Conservation (phyloP, 1,140 invertebrate species). For the Chrysomallon squamiferum region DNA sequence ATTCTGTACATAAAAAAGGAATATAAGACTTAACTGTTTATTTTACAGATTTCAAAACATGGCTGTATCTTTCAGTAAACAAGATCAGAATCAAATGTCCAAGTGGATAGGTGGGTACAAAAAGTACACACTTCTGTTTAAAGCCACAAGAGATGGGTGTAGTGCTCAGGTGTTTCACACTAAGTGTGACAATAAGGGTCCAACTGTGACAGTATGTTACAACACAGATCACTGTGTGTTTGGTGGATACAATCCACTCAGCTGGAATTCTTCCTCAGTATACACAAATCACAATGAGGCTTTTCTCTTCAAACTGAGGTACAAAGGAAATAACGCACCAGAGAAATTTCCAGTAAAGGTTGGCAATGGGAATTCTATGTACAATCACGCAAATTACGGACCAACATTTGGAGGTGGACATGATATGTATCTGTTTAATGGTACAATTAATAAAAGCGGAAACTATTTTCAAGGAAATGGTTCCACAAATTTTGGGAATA, state of each 20-base stretch:
- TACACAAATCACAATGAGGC: conserved; percentile 17
- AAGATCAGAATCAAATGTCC: conserved; percentile 9
- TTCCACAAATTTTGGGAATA: neutral
- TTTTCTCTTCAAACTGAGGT: conserved; percentile 25
- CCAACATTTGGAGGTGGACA: conserved; percentile 17
- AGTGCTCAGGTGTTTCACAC: conserved; percentile 20
- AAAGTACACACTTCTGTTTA: conserved; percentile 24
- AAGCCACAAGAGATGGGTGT: conserved; percentile 21
- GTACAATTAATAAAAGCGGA: neutral
- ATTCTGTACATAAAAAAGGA: too few relatives aligned
- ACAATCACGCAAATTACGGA: neutral
- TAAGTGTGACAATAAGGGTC: conserved; percentile 25
- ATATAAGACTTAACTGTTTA: too few relatives aligned
- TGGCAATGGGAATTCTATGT: conserved; percentile 7
- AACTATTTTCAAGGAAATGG: neutral
- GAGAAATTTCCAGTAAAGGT: conserved; percentile 13
- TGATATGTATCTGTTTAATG: conserved; percentile 12
- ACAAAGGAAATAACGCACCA: neutral
- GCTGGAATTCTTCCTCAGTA: conserved; percentile 14
- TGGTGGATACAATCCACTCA: conserved; percentile 24
- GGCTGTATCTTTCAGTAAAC: neutral
- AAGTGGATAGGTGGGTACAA: conserved; percentile 18
- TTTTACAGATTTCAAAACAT: too few relatives aligned
- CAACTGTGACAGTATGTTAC: conserved; percentile 29
- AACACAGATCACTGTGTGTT: conserved; percentile 23